A percentile compares a stretch with the other conserved stretches of the same genome.
phyloP scores from a whole-genome alignment of 1,140 invertebrate species.

The Platorchestia sp. region DNA sequence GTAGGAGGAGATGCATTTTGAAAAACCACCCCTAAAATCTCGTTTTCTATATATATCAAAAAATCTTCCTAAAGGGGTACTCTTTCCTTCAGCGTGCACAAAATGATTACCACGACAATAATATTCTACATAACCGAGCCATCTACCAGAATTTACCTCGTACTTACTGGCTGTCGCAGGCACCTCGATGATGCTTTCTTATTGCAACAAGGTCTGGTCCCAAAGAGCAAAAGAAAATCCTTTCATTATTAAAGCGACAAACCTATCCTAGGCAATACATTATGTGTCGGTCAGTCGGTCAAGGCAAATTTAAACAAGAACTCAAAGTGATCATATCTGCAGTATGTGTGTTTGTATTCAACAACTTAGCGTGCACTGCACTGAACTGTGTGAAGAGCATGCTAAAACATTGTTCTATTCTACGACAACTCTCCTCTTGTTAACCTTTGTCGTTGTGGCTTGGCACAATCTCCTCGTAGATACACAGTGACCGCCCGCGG shows the following conservation, averaged over 20 bases:
- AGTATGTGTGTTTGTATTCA: background rate
- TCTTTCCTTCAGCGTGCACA: background rate
- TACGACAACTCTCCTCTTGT: background rate
- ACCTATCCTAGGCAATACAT: background rate
- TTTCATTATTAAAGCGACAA: background rate
- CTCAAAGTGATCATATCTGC: background rate
- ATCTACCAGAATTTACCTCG: background rate
- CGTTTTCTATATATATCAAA: too few species aligned
- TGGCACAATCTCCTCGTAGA: background rate
- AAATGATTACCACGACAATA: background rate
- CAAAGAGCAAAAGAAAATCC: background rate
- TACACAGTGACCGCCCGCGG: background rate
- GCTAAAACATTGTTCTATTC: background rate
- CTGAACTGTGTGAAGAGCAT: background rate
- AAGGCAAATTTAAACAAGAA: background rate
- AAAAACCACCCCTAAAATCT: too few species aligned
- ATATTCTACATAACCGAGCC: background rate
- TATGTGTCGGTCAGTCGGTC: background rate
- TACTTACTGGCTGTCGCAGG: background rate
- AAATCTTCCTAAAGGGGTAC: too few species aligned
- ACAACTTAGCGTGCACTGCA: background rate
- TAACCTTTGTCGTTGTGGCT: background rate
- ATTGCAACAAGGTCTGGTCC: background rate
- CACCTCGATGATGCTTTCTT: background rate
- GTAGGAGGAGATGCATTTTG: too few species aligned